A percentile compares a stretch with the other conserved stretches of the same genome.
Conservation (phyloP, 1,140 invertebrate species). For the Harpegnathos saltator region DNA sequence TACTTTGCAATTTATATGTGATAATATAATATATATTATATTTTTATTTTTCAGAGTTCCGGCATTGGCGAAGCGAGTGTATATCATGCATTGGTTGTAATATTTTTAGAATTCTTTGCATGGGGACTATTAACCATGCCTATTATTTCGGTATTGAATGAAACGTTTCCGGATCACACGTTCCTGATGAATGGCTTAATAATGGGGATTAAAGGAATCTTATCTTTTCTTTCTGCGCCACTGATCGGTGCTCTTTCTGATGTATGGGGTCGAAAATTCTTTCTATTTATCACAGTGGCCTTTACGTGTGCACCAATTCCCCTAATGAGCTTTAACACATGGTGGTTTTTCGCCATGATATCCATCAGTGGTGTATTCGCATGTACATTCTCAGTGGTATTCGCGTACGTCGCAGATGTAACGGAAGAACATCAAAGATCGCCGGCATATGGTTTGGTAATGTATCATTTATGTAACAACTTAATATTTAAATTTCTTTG, state of each 20-base stretch:
- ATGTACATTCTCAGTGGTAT: constrained; percentile 99
- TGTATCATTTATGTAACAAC: constrained; percentile 74
- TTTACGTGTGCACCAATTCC: constrained; percentile 99
- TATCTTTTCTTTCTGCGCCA: constrained; percentile 98
- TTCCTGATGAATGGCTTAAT: constrained; percentile 99
- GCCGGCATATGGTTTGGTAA: constrained; percentile 97
- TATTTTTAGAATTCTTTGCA: constrained; percentile 99
- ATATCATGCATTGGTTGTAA: constrained; percentile 99
- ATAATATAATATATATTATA: constrained; percentile 49
- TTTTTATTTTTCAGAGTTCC: constrained; percentile 89
- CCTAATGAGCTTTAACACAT: constrained; percentile 99
- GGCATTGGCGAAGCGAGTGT: constrained; percentile 97
- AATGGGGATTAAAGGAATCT: constrained; percentile 98
- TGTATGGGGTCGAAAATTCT: constrained; percentile 99
- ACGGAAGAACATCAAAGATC: constrained; percentile 98
- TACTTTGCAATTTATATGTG: constrained; percentile 1
- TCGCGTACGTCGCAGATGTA: constrained; percentile 99
- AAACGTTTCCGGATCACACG: constrained; percentile 99
- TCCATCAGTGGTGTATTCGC: constrained; percentile 99
- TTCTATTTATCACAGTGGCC: constrained; percentile 98
- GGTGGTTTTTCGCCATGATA: constrained; percentile 99
- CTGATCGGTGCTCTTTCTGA: constrained; percentile 98
- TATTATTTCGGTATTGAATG: constrained; percentile 98
- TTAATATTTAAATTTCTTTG: neutral
- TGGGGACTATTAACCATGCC: constrained; percentile 99